phyloP scores from a whole-genome alignment of 2,888 invertebrate species.

The Ceriagrion tenellum region DNA sequence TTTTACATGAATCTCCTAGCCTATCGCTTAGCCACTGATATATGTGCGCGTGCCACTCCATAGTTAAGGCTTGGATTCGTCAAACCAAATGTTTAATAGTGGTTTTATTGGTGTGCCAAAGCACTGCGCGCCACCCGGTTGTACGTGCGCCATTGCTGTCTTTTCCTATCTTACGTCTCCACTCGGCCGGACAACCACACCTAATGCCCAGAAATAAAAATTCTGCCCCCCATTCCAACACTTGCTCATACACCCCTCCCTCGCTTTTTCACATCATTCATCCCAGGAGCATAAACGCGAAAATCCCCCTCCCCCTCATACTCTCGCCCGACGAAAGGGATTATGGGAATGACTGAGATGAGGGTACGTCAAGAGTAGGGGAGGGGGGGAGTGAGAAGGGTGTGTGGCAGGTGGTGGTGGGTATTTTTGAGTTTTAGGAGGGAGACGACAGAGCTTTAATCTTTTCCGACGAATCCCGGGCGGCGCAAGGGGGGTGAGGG shows the following conservation, averaged over 20 bases:
- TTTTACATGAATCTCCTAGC: too few relatives aligned
- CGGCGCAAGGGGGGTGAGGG: neutral
- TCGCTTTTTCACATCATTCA: conserved; percentile 13
- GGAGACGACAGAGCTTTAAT: conserved; percentile 20
- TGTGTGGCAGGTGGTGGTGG: neutral
- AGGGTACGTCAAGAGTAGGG: neutral
- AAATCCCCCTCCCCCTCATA: neutral
- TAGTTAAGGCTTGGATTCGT: too few relatives aligned
- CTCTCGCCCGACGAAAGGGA: neutral
- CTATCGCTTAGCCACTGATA: too few relatives aligned
- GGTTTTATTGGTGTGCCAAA: too few relatives aligned
- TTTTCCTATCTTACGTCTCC: too few relatives aligned
- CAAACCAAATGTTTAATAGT: too few relatives aligned
- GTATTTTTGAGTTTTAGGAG: neutral
- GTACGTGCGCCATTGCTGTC: too few relatives aligned
- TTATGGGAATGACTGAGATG: conserved; percentile 1
- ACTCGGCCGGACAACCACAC: neutral
- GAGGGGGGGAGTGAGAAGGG: neutral
- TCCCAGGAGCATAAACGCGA: conserved; percentile 43
- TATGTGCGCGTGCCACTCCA: too few relatives aligned
- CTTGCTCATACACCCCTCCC: neutral
- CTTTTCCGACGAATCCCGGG: neutral
- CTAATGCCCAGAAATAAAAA: neutral
- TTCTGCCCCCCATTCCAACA: neutral
- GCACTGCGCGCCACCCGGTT: too few relatives aligned